These are phyloP conservation scores for Sturnus vulgaris DNA, from an alignment of 2,113 vertebrate species.

Conservation along the genomic window DNA sequence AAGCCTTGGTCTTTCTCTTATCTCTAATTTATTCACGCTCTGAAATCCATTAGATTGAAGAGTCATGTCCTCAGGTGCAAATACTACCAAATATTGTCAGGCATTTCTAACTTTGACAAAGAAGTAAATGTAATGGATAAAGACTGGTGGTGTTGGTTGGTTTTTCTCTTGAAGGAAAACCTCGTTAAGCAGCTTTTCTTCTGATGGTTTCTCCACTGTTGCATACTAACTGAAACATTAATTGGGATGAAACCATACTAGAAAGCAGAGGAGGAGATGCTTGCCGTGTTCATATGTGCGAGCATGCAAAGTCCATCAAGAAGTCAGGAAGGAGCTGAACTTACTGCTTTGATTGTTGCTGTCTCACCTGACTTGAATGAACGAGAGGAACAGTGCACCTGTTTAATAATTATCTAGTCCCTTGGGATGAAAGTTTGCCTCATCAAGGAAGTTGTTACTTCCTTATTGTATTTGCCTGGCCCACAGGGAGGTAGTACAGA, in stretches of 20 bases:
- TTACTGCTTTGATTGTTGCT: background rate
- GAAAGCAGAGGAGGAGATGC: background rate
- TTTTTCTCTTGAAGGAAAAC: background rate
- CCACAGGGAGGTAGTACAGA: background rate
- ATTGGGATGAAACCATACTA: background rate
- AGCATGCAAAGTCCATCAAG: background rate
- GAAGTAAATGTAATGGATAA: background rate
- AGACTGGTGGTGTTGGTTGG: background rate
- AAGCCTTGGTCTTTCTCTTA: background rate
- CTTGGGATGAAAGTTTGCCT: background rate
- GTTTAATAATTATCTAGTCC: background rate
- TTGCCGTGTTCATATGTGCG: background rate
- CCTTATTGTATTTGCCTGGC: background rate
- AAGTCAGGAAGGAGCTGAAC: background rate
- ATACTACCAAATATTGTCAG: background rate
- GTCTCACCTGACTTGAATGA: background rate
- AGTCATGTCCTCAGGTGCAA: background rate
- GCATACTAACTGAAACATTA: background rate
- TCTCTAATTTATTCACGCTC: background rate
- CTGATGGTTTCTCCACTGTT: background rate
- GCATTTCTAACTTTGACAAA: background rate
- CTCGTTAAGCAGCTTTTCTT: background rate
- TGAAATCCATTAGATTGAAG: background rate
- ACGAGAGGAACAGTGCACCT: background rate
- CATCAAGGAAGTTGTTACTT: conserved; percentile 28